Base-by-base conservation (phyloP, 2,113 vertebrate genomes). In the Silurus glanis region DNA sequence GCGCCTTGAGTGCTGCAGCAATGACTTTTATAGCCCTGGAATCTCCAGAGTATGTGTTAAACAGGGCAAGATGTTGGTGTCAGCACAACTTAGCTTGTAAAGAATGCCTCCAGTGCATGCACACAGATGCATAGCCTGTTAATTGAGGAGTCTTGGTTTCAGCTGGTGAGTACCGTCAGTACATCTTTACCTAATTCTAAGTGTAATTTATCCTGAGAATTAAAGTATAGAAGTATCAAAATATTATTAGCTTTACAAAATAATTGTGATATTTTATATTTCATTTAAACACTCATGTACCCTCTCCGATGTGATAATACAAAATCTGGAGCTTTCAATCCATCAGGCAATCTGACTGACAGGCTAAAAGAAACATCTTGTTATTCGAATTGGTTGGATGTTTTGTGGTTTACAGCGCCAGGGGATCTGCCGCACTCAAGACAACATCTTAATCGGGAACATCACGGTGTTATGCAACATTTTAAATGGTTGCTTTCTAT, bases 81-180 rank as follows among this genome's bases (percentile, higher is more conserved):
- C 82, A 62, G 83, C n/a, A 49, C 64, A 83, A 80, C 82, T 49
- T 81, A 37, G 75, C 55, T 78, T 85, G n/a, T 76, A 78, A 76
- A 85, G n/a, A 64, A 85, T 78, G 53, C 21, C 37, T 67, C 58
- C 56, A 25, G 76, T 58, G 25, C 76, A 59, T 59, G 76, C 37
- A 79, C 25, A 79, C 25, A 79, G 51, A 5, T 21, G 62, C n/a
- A 25, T 66, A 25, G 25, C 14, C 7, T 69, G 14, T 14, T 75
- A 53, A 51, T 51, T 13, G 23, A 72, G 69, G 17, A 72, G n/a
- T 76, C 12, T 6, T 56, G 28, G 28, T 56, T 79, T 56, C 53
- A 56, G 53, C 53, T 55, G 25, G 14, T 9, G n/a, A 37, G 76
- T 79, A 58, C 14, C 16, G 10, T 79, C 53, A 79, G 19, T 51